Base-by-base conservation (phyloP, 1,140 invertebrate species). In the Drosophila teissieri region DNA sequence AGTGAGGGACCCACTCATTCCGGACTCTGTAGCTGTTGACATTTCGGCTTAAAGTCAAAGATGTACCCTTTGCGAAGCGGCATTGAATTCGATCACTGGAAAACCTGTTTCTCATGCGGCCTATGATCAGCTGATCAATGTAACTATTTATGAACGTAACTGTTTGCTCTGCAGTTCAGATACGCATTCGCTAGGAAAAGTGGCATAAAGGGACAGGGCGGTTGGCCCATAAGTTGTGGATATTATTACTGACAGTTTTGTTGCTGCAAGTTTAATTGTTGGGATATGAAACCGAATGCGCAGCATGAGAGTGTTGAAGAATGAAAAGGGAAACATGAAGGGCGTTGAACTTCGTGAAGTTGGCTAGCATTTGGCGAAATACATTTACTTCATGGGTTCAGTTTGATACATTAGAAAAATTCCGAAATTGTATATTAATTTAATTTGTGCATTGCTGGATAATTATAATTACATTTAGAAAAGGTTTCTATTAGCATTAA, bases 111-210 rank as follows among this genome's bases (percentile, higher is more conserved):
- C 42, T n/a, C 42, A 11, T 49, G 44, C 49, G 36, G 54, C 31
- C 67, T 72, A 60, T 61, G 45, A 57, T 40, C 69, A 73, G 68
- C 67, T 73, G 69, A 73, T 61, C 69, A 19, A 60, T 73, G 68
- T 56, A 70, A 69, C 64, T 69, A 70, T 22, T 69, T 34, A 39
- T 63, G 58, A 36, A 27, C 19, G 22, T 70, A 67, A 46, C 62
- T 27, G 64, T 56, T 39, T 11, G 31, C 42, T 27, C 4, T n/a
- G 17, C 17, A 19, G 42, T 15, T 36, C 15, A 36, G 49, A 44
- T 27, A 17, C 40, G 40, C 31, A 44, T 37, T 27, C 39, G 24
- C 31, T 17, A 34, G 19, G 3, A 10, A 10, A 31, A 37, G 45
- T 40, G 48, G 22, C 39, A 4, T 6, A 19, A 27, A 17, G 31